phyloP scores from a whole-genome alignment of 2,113 vertebrate species.

The Tonatia bakeri region DNA sequence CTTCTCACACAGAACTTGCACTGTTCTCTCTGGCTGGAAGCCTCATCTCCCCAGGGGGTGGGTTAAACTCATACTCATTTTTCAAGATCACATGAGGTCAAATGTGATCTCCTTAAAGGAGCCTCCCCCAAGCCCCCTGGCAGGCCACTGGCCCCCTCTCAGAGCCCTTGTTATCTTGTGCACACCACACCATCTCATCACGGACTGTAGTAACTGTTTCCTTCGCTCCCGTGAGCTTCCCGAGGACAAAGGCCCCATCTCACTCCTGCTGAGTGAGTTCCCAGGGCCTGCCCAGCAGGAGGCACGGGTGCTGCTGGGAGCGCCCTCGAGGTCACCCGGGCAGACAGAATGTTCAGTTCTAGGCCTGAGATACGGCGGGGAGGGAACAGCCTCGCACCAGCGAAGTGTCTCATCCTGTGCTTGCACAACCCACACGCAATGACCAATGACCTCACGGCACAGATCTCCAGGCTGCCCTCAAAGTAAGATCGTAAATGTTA shows the following conservation, averaged over 20 bases:
- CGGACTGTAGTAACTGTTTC: rapidly evolving
- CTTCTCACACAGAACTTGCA: neutral
- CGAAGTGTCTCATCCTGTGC: neutral
- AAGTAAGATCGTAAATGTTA: neutral
- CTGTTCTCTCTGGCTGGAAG: neutral
- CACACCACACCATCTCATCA: rapidly evolving
- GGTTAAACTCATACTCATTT: neutral
- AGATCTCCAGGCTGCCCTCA: neutral
- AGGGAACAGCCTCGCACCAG: neutral
- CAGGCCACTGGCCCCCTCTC: neutral
- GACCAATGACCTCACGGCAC: neutral
- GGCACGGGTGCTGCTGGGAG: too few relatives aligned
- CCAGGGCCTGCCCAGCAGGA: neutral
- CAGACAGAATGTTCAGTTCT: rapidly evolving
- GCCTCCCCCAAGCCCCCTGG: neutral
- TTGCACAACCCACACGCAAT: neutral
- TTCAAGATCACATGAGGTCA: neutral
- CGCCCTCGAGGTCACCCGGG: rapidly evolving
- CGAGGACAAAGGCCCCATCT: neutral
- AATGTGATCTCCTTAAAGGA: neutral
- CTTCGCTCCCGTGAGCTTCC: neutral
- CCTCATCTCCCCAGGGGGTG: neutral
- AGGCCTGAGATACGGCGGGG: neutral
- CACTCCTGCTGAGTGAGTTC: neutral
- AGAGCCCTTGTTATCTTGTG: neutral